Evolutionary conservation across 2,888 invertebrate genomes (phyloP).

Genomic region (Pomacea canaliculata): DNA sequence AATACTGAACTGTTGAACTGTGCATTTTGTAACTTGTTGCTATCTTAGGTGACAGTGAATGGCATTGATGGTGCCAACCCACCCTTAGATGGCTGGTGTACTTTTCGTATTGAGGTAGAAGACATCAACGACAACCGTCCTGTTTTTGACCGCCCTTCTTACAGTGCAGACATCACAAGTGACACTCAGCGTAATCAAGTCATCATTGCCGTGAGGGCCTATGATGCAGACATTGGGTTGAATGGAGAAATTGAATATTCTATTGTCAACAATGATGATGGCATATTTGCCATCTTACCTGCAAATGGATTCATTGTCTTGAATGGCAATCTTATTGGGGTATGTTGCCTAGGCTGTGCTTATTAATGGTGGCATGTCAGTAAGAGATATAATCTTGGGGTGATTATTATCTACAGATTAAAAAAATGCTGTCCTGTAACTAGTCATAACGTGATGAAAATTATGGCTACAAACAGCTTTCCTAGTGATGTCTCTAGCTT

Average conservation of each 20-base stretch:
- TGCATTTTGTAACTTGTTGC: background rate
- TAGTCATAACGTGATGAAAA: too few relatives aligned
- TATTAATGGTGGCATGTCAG: too few relatives aligned
- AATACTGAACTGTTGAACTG: background rate
- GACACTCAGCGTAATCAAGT: slow-evolving; percentile 40
- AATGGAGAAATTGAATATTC: slow-evolving; percentile 78
- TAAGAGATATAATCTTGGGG: too few relatives aligned
- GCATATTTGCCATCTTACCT: slow-evolving; percentile 74
- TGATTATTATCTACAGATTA: too few relatives aligned
- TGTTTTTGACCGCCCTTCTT: slow-evolving; percentile 58
- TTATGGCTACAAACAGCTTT: too few relatives aligned
- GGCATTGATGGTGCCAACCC: slow-evolving; percentile 99
- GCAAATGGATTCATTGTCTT: slow-evolving; percentile 89
- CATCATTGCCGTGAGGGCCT: slow-evolving; percentile 75
- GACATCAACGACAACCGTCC: slow-evolving; percentile 66
- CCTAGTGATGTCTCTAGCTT: too few relatives aligned
- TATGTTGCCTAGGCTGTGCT: slow-evolving; percentile 32
- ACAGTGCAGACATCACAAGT: slow-evolving; percentile 52
- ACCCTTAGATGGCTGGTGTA: slow-evolving; percentile 96
- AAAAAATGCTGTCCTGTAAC: too few relatives aligned
- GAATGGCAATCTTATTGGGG: slow-evolving; percentile 82
- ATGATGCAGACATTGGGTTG: slow-evolving; percentile 96
- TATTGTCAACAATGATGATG: slow-evolving; percentile 79
- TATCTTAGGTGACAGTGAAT: slow-evolving; percentile 80
- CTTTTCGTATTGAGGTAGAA: slow-evolving; percentile 75